Base-by-base conservation (phyloP, 2,113 vertebrate genomes). In the Bubo bubo region DNA sequence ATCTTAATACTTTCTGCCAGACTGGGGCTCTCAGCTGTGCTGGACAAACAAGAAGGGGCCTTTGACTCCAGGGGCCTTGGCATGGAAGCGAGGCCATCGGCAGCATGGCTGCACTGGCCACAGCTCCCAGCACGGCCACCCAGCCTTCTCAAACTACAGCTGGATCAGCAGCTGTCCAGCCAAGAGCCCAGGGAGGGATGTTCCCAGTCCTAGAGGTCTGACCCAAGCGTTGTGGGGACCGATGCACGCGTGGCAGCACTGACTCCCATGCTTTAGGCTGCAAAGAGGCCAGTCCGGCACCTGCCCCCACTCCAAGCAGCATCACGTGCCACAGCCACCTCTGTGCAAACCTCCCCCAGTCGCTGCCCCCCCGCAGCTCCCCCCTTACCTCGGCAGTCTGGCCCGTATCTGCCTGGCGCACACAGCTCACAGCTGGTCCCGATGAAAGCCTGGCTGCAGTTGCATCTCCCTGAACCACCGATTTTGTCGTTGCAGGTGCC, bases 361-460 rank as follows among this genome's bases (percentile, higher is more conserved):
- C 7, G 84, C 66, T 34, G 72, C 27, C n/a, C 3, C 16, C 56
- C 45, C 71, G 5, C 62, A 3, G 32, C 37, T 28, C 32, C 39
- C 34, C 63, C 28, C 50, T n/a, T 79, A 99, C 99, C 98, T 98
- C 95, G 98, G 94, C 99, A 99, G 28, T 98, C 97, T 7, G 98
- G 67, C 30, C 99, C 99, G 3, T 99, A 99, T 97, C 97, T 93
- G 35, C 97, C 98, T 0, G 76, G 30, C 0, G 60, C 39, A 7
- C 99, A 99, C 60, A 98, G 93, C 66, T 99, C 98, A 19, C 99
- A 99, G 56, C 98, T 98, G 4, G 88, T 97, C 55, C 99, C 99
- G 5, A 64, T 76, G 97, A 99, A 99, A 12, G 98, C 98, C 6
- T 11, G 2, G 5, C 60, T 83, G 93, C 99, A 99, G 21, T 22